These are phyloP conservation scores for Bombus polaris DNA, from an alignment of 1,140 invertebrate genomes.

Conservation along the genomic window DNA sequence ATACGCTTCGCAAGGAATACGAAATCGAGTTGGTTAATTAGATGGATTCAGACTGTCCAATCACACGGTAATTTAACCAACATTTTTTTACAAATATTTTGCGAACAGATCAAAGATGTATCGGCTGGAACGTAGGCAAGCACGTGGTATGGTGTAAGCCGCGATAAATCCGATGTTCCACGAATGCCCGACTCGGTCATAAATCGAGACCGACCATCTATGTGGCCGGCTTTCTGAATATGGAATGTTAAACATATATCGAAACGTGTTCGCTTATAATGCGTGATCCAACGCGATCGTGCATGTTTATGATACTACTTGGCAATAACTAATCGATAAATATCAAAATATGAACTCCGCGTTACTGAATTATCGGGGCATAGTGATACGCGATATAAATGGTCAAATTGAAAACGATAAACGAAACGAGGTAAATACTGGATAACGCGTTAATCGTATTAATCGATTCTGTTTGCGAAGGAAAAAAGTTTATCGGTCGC, in stretches of 20 bases:
- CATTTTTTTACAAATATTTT: constrained; percentile 49
- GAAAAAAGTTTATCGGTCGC: background rate
- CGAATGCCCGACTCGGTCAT: constrained; percentile 66
- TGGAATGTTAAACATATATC: constrained; percentile 60
- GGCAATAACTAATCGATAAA: constrained; percentile 54
- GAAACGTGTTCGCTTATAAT: constrained; percentile 49
- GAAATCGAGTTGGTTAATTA: background rate
- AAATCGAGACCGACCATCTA: constrained; percentile 72
- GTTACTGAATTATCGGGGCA: background rate
- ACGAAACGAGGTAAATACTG: background rate
- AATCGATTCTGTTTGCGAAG: background rate
- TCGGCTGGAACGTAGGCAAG: background rate
- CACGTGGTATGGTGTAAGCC: constrained; percentile 39
- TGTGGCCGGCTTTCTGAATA: constrained; percentile 65
- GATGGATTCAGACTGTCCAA: background rate
- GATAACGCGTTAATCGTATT: background rate
- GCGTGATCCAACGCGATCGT: background rate
- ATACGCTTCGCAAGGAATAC: background rate
- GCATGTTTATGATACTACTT: constrained; percentile 54
- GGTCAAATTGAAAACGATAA: background rate
- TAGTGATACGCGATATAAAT: background rate
- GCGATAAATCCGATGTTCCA: constrained; percentile 68
- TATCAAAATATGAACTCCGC: constrained; percentile 31
- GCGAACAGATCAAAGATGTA: constrained; percentile 55
- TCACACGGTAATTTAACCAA: background rate